Evolutionary conservation across 2,888 invertebrate species (phyloP).

Genomic region (Rhodophaea formosa): DNA sequence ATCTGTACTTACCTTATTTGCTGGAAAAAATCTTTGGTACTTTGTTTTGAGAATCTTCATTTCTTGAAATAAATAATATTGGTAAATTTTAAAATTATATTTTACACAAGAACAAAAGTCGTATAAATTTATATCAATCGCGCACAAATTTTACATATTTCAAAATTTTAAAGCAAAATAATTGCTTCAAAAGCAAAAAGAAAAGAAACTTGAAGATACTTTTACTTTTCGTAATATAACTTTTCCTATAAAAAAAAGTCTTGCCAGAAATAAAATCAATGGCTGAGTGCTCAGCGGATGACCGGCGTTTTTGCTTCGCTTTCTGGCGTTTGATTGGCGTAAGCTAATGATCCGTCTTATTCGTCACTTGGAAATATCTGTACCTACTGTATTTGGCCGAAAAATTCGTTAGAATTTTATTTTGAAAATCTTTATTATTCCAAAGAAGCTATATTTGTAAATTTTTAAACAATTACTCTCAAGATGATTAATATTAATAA

Average conservation of each 20-base stretch:
- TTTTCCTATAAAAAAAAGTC: slow-evolving; percentile 1
- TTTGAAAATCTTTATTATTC: too few relatives aligned
- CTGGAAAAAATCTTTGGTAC: neutral
- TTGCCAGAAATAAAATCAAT: slow-evolving; percentile 15
- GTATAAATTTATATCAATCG: too few relatives aligned
- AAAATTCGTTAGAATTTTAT: neutral
- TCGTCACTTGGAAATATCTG: slow-evolving; percentile 15
- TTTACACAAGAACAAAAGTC: too few relatives aligned
- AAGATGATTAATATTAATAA: too few relatives aligned
- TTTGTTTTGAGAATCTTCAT: too few relatives aligned
- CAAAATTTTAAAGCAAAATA: too few relatives aligned
- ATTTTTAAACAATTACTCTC: too few relatives aligned
- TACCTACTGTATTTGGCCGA: neutral
- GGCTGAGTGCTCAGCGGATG: slow-evolving; percentile 8
- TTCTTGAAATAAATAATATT: too few relatives aligned
- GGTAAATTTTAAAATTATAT: too few relatives aligned
- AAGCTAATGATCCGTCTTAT: slow-evolving; percentile 7
- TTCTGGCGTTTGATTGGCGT: slow-evolving; percentile 16
- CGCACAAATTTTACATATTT: too few relatives aligned
- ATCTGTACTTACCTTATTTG: neutral
- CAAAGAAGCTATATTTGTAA: too few relatives aligned
- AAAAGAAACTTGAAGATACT: neutral
- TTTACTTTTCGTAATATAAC: slow-evolving; percentile 5
- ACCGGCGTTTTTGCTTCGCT: slow-evolving; percentile 5
- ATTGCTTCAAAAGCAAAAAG: neutral